These are phyloP conservation scores for Montipora cactus DNA, from an alignment of 64 coral and sea anemone species.

Conservation along the genomic window DNA sequence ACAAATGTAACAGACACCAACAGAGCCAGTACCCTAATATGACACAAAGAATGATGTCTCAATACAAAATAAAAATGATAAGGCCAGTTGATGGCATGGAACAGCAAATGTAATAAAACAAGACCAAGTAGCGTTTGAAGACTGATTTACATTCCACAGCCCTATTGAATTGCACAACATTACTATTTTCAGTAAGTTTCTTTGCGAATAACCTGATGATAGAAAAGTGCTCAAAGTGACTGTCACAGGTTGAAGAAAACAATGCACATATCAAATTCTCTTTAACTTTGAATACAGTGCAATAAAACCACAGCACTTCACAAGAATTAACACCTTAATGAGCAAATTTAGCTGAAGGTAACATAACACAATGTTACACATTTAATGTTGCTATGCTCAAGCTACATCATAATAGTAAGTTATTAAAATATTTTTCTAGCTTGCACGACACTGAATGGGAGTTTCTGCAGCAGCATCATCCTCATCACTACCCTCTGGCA, in stretches of 20 bases:
- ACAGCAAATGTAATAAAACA: background rate
- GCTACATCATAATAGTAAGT: background rate
- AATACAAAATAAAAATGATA: no score
- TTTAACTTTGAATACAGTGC: background rate
- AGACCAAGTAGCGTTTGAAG: background rate
- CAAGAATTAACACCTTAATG: background rate
- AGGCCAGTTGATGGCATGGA: background rate
- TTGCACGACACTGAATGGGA: conserved; percentile 80
- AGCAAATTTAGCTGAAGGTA: background rate
- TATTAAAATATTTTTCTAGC: conserved; percentile 4
- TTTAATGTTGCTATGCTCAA: background rate
- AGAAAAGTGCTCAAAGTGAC: background rate
- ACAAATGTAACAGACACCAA: no score
- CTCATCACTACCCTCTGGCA: conserved; percentile 81
- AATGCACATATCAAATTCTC: background rate
- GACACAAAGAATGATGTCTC: no score
- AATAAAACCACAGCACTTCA: background rate
- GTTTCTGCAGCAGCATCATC: conserved; percentile 65
- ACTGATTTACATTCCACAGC: background rate
- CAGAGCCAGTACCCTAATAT: no score
- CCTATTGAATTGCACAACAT: no score
- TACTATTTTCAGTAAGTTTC: background rate
- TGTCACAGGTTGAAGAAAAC: background rate
- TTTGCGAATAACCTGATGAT: background rate
- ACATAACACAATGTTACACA: background rate